Evolutionary conservation across 1,140 invertebrate species (phyloP).

Genomic region (Drosophila santomea): DNA sequence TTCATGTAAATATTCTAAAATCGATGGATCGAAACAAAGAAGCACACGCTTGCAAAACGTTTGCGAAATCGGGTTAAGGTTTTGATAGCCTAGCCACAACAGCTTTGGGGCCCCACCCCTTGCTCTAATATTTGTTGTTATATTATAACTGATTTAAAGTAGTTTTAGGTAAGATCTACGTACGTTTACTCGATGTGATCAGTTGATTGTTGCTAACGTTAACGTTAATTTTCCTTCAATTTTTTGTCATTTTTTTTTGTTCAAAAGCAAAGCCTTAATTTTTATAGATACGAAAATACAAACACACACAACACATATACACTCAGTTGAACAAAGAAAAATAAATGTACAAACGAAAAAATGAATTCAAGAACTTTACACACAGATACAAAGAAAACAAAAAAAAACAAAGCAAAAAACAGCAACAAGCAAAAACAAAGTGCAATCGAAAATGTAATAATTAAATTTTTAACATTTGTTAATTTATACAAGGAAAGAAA

Average conservation of each 20-base stretch:
- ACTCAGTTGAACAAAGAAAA: slow-evolving; percentile 36
- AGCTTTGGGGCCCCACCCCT: slow-evolving; percentile 15
- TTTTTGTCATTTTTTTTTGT: slow-evolving; percentile 29
- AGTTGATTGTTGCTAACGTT: slow-evolving; percentile 75
- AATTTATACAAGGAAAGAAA: slow-evolving; percentile 57
- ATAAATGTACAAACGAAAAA: slow-evolving; percentile 32
- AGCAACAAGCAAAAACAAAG: slow-evolving; percentile 63
- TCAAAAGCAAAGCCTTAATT: slow-evolving; percentile 37
- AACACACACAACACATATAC: slow-evolving; percentile 4
- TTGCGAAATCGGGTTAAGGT: slow-evolving; percentile 51
- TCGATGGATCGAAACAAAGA: slow-evolving; percentile 21
- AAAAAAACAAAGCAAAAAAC: neutral
- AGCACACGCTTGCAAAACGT: slow-evolving; percentile 22
- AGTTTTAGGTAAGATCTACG: slow-evolving; percentile 69
- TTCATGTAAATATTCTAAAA: slow-evolving; percentile 56
- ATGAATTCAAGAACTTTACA: slow-evolving; percentile 43
- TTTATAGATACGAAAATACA: slow-evolving; percentile 3
- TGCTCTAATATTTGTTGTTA: slow-evolving; percentile 75
- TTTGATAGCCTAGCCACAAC: slow-evolving; percentile 44
- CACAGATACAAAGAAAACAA: slow-evolving; percentile 18
- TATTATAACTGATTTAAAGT: slow-evolving; percentile 67
- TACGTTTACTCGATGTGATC: slow-evolving; percentile 72
- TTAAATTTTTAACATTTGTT: slow-evolving; percentile 72
- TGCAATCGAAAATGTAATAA: slow-evolving; percentile 68
- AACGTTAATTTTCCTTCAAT: slow-evolving; percentile 53